Evolutionary conservation across 92 coral and sea anemone species (phyloP).

Genomic region (Epizoanthus ramosus): DNA sequence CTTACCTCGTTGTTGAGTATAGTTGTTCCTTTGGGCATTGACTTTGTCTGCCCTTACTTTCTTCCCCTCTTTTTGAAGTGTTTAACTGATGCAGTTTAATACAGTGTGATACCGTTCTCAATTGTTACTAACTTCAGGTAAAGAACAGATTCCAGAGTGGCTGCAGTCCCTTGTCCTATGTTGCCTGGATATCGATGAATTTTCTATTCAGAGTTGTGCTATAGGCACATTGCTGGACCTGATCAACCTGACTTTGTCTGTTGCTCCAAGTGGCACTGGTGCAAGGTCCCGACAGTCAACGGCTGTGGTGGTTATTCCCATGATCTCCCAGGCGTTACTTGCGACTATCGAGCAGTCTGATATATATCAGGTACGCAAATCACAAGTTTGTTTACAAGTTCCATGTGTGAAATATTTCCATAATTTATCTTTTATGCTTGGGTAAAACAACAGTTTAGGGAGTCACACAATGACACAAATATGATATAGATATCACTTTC

Average conservation of each 20-base stretch:
- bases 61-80: not conserved
- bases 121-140: constrained; percentile 11
- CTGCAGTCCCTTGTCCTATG: constrained; percentile 85
- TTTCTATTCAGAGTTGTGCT: constrained; percentile 93
- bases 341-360: constrained; percentile 83
- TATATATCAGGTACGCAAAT: constrained; percentile 77
- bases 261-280: constrained; percentile 62
- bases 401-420: no score
- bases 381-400: not conserved
- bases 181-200: constrained; percentile 83
- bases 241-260: constrained; percentile 91
- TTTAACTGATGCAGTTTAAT: not conserved
- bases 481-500: no score
- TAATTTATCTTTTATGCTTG: no score
- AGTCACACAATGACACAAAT: no score
- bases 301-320: constrained; percentile 93
- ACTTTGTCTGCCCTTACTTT: not conserved
- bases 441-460: no score
- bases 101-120: not conserved
- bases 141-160: constrained; percentile 86
- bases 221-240: constrained; percentile 92
- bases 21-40: no score
- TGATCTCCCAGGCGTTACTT: constrained; percentile 85
- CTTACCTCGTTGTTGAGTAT: no score
- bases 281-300: constrained; percentile 71